Percentiles rank a stretch among this genome's conserved stretches.
Conservation (phyloP, 2,888 invertebrate genomes). For the Branchipolynoe longqiensis region DNA sequence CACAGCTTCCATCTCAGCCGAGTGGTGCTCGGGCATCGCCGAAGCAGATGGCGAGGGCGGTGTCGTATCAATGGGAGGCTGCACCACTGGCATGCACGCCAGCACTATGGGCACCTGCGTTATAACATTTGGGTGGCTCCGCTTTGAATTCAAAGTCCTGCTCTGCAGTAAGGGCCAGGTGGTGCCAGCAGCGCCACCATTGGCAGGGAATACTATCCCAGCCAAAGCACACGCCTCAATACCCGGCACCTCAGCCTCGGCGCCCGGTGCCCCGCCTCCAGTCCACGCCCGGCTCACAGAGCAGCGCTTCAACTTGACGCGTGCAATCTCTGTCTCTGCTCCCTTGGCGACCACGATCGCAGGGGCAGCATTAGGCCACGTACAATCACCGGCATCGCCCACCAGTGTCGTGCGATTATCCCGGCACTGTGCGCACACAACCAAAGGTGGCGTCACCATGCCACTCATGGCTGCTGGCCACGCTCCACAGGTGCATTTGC, state of each 20-base stretch:
- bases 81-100: no score
- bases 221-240: not conserved
- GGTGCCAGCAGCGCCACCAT: not conserved
- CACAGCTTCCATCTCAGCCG: not conserved
- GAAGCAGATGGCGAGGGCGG: no score
- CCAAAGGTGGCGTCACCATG: no score
- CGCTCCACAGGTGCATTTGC: no score
- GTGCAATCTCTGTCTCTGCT: not conserved
- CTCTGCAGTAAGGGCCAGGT: not conserved
- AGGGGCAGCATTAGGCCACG: no score
- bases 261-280: no score
- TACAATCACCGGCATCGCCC: no score
- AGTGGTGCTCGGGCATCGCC: not conserved
- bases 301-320: not conserved
- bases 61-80: no score
- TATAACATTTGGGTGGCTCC: no score
- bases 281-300: not conserved
- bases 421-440: conserved; percentile 6
- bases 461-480: no score
- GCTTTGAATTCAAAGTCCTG: not conserved
- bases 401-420: not conserved
- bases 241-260: not conserved
- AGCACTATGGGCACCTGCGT: no score
- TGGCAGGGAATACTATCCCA: not conserved
- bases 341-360: no score